Percentiles rank a stretch among this genome's conserved stretches.
phyloP scores from a whole-genome alignment of 2,113 vertebrate species.

The Rhodinocichla rosea region DNA sequence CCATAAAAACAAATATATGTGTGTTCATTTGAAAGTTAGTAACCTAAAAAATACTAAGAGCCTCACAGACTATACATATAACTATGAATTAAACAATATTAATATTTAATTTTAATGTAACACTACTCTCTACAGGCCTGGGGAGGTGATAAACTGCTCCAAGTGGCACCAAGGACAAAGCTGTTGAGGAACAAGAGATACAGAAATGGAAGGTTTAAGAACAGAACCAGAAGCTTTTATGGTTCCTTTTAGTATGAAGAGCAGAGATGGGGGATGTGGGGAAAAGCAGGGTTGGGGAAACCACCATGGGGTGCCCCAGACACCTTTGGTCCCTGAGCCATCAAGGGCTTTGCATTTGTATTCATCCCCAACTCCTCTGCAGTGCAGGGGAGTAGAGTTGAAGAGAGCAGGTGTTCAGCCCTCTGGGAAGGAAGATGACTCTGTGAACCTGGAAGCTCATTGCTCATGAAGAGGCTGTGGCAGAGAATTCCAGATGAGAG shows the following conservation, averaged over 20 bases:
- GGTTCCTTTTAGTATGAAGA: not conserved
- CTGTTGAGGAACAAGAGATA: not conserved
- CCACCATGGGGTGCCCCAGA: not conserved
- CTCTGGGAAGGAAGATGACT: not conserved
- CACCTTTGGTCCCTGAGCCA: not conserved
- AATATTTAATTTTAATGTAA: not conserved
- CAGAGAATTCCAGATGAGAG: slow-evolving; percentile 19
- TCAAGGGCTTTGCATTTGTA: not conserved
- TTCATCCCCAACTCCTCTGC: not conserved
- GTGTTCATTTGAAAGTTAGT: not conserved
- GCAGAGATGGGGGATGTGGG: not conserved
- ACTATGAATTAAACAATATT: not conserved
- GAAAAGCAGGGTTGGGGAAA: not conserved
- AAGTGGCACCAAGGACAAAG: not conserved
- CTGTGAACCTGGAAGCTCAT: not conserved
- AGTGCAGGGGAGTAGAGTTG: not conserved
- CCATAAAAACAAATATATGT: not conserved
- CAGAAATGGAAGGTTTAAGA: not conserved
- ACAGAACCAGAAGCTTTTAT: not conserved
- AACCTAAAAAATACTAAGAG: not conserved
- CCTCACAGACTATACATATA: not conserved
- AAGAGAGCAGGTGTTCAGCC: not conserved
- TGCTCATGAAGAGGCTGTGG: not conserved
- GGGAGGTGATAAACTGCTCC: not conserved
- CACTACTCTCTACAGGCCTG: not conserved